Evolutionary conservation across 2,113 vertebrate species (phyloP).

Genomic region (Aviceda subcristata): DNA sequence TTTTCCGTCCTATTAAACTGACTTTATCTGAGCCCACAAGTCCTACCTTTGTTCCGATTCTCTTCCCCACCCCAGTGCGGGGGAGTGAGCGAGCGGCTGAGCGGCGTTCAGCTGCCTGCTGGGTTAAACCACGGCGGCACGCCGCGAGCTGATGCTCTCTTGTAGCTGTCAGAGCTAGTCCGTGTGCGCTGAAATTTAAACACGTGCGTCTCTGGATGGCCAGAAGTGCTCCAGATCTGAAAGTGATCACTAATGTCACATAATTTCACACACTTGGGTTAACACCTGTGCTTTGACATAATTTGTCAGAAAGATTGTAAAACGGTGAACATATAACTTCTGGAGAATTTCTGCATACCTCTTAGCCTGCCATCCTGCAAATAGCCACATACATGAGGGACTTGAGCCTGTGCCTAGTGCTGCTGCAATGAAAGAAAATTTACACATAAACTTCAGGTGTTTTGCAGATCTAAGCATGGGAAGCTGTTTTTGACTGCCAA

Average conservation of each 20-base stretch:
- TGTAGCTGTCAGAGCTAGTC: not conserved
- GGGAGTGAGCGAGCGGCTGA: too few relatives aligned
- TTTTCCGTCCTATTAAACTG: too few relatives aligned
- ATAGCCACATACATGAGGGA: not conserved
- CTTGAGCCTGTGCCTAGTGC: not conserved
- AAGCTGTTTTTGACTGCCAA: not conserved
- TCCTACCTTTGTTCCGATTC: too few relatives aligned
- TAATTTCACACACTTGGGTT: not conserved
- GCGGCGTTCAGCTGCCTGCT: too few relatives aligned
- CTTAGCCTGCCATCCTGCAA: not conserved
- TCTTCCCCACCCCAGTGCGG: too few relatives aligned
- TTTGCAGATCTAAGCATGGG: not conserved
- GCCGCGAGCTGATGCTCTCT: not conserved
- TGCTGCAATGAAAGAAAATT: not conserved
- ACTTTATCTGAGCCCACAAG: too few relatives aligned
- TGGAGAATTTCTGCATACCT: not conserved
- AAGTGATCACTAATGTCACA: not conserved
- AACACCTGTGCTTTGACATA: not conserved
- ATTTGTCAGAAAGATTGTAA: not conserved
- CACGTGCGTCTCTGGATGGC: not conserved
- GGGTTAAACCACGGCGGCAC: too few relatives aligned
- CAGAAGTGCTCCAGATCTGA: not conserved
- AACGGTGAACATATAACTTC: not conserved
- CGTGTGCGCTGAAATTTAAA: not conserved
- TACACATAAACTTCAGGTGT: not conserved